A percentile compares a stretch with the other conserved stretches of the same genome.
Evolutionary conservation across 2,888 invertebrate species (phyloP).

Genomic region (Gibbula magus): DNA sequence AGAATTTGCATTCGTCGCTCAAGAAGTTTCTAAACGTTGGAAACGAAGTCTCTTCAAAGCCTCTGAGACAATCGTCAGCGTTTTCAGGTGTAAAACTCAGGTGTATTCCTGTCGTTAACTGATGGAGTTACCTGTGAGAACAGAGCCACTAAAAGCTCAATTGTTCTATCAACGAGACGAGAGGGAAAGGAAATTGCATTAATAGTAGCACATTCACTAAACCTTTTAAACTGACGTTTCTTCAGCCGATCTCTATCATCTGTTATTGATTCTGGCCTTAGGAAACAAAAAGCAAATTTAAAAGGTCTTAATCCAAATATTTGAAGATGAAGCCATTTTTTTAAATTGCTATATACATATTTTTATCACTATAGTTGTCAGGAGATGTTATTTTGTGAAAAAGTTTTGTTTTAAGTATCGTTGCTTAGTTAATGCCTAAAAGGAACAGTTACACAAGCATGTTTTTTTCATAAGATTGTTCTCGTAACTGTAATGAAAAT

Average conservation of each 20-base stretch:
- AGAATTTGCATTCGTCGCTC: no score
- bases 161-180: slow-evolving; percentile 3
- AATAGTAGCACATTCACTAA: neutral
- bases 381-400: no score
- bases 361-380: neutral
- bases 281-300: neutral
- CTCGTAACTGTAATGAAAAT: no score
- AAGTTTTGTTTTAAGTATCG: no score
- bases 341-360: neutral
- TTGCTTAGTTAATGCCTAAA: no score
- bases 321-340: neutral
- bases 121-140: neutral
- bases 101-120: neutral
- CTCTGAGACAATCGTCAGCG: neutral
- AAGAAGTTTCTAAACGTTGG: no score
- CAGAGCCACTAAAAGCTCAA: neutral
- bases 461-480: no score
- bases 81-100: neutral
- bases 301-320: neutral
- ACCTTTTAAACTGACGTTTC: neutral
- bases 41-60: neutral
- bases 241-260: neutral
- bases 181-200: slow-evolving; percentile 3
- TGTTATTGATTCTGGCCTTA: neutral
- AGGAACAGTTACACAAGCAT: no score